These are phyloP conservation scores for Tetrapedia diversipes DNA, from an alignment of 2,888 invertebrate species.

Conservation along the genomic window DNA sequence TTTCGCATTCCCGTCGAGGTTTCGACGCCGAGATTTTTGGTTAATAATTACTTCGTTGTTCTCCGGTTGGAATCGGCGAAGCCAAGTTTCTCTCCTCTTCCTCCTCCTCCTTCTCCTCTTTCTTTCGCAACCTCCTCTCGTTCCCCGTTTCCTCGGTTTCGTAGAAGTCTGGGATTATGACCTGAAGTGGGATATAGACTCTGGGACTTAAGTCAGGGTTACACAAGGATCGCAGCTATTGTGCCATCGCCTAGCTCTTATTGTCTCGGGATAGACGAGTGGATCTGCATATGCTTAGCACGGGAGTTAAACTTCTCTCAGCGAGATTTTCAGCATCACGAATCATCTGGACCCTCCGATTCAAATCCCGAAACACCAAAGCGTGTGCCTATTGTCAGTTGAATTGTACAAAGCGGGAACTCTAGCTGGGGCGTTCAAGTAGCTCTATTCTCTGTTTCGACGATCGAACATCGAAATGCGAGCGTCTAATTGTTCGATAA, in stretches of 20 bases:
- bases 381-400: conserved; percentile 64
- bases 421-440: conserved; percentile 53
- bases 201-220: conserved; percentile 82
- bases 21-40: conserved; percentile 8
- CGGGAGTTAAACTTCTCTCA: conserved; percentile 77
- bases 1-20: conserved; percentile 6
- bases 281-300: conserved; percentile 83
- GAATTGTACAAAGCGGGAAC: conserved; percentile 52
- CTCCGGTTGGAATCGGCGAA: conserved; percentile 44
- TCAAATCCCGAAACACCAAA: conserved; percentile 64
- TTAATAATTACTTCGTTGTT: conserved; percentile 67
- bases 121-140: conserved; percentile 42
- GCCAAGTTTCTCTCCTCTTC: conserved; percentile 48
- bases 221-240: conserved; percentile 83
- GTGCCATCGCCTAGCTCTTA: conserved; percentile 79
- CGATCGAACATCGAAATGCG: not conserved
- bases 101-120: conserved; percentile 60
- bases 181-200: conserved; percentile 81
- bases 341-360: conserved; percentile 70
- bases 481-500: not conserved
- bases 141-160: conserved; percentile 74
- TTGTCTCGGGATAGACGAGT: conserved; percentile 82
- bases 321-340: conserved; percentile 71
- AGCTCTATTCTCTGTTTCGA: conserved; percentile 4
- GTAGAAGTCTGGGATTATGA: conserved; percentile 81